Conservation (phyloP, 2,888 invertebrate genomes). For the Agrotis clavis region DNA sequence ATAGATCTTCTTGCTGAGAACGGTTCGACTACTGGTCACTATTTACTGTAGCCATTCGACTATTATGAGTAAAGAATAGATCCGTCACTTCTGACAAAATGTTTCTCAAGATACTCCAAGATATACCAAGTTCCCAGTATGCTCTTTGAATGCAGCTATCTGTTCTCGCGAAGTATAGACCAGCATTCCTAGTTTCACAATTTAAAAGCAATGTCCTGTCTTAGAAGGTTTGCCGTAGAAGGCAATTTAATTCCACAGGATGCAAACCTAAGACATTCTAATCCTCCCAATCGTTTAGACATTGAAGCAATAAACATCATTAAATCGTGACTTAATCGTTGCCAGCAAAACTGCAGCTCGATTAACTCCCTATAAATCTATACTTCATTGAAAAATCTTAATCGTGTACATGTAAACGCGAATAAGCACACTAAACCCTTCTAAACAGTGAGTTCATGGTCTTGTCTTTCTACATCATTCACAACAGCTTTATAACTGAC, state of each 20-base stretch:
- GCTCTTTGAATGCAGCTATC: conserved; percentile 1
- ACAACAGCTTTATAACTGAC: conserved; percentile 64
- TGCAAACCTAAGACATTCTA: conserved; percentile 21
- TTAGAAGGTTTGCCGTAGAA: conserved; percentile 7
- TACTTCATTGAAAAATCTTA: conserved; percentile 52
- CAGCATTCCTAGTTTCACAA: conserved; percentile 4
- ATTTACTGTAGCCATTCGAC: conserved; percentile 32
- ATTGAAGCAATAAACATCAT: conserved; percentile 12
- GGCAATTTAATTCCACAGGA: conserved; percentile 11
- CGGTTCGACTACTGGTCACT: conserved; percentile 55
- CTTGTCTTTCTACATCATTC: conserved; percentile 68
- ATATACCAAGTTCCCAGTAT: too few relatives aligned
- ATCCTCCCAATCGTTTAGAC: not conserved
- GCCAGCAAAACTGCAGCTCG: conserved; percentile 17
- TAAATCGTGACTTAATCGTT: conserved; percentile 39
- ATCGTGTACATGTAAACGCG: conserved; percentile 47
- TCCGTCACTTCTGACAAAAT: conserved; percentile 47
- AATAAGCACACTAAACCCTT: conserved; percentile 70
- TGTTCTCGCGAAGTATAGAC: not conserved
- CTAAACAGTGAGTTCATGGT: conserved; percentile 77
- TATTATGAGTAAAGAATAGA: conserved; percentile 52
- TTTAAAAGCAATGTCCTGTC: conserved; percentile 20
- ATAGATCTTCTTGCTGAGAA: conserved; percentile 56
- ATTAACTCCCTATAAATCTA: conserved; percentile 50
- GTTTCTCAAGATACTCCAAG: conserved; percentile 25